Evolutionary conservation across 2,888 invertebrate genomes (phyloP).

Genomic region (Allophyes oxyacanthae): DNA sequence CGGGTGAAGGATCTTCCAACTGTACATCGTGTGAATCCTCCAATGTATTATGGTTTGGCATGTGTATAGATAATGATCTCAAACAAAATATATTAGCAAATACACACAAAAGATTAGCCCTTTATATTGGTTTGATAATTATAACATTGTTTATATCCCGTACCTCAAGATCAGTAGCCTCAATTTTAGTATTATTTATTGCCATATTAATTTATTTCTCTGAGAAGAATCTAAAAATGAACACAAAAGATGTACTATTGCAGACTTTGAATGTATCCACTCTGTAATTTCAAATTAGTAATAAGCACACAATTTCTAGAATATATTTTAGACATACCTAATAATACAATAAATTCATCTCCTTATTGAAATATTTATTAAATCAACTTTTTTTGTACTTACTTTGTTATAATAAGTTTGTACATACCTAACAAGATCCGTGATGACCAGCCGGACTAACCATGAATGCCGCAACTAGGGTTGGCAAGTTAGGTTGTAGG

Average conservation of each 20-base stretch:
- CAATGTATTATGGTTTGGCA: slow-evolving; percentile 71
- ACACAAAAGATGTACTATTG: slow-evolving; percentile 60
- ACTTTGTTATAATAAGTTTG: no score
- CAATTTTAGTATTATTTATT: slow-evolving; percentile 65
- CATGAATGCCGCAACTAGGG: no score
- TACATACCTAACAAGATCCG: no score
- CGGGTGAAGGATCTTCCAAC: slow-evolving; percentile 95
- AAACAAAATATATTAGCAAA: slow-evolving; percentile 66
- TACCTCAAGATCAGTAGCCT: slow-evolving; percentile 64
- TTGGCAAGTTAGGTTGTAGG: no score
- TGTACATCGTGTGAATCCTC: slow-evolving; percentile 92
- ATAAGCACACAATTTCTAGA: no score
- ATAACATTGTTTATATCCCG: slow-evolving; percentile 66
- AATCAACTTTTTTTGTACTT: no score
- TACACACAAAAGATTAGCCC: slow-evolving; percentile 62
- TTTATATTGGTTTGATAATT: slow-evolving; percentile 72
- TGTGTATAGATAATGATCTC: slow-evolving; percentile 70
- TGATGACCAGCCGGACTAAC: no score
- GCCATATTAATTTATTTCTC: slow-evolving; percentile 71
- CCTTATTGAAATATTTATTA: no score
- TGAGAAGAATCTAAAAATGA: slow-evolving; percentile 65
- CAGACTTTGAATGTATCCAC: slow-evolving; percentile 19
- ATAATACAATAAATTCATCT: no score
- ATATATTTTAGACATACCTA: no score
- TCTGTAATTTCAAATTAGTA: background rate